A percentile compares a stretch with the other conserved stretches of the same genome.
These are phyloP conservation scores for Entelurus aequoreus DNA, from an alignment of 2,113 vertebrate species.

Conservation along the genomic window DNA sequence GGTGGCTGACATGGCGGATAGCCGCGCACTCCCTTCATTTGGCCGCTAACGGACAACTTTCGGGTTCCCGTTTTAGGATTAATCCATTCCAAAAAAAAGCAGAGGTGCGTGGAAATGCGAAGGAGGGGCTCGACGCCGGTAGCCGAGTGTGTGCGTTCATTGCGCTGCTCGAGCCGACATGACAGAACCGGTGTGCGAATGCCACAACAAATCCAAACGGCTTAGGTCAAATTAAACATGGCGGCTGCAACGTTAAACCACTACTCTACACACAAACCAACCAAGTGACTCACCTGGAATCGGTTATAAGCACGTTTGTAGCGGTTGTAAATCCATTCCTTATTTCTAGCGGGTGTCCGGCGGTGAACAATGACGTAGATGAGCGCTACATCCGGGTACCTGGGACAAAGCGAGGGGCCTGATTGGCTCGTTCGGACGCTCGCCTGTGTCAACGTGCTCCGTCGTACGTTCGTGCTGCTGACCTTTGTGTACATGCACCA, in stretches of 20 bases:
- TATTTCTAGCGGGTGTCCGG: slow-evolving; percentile 76
- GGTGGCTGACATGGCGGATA: slow-evolving; percentile 15
- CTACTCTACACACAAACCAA: slow-evolving; percentile 1
- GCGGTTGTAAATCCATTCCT: slow-evolving; percentile 73
- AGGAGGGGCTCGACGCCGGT: slow-evolving; percentile 69
- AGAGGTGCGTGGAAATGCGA: not conserved
- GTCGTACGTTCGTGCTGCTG: slow-evolving; percentile 40
- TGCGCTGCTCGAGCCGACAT: slow-evolving; percentile 62
- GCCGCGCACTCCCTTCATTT: not conserved
- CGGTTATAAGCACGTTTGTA: slow-evolving; percentile 64
- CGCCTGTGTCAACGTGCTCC: slow-evolving; percentile 40
- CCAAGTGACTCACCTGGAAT: slow-evolving; percentile 60
- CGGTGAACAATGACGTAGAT: slow-evolving; percentile 83
- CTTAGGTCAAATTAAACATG: not conserved
- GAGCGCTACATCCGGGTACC: slow-evolving; percentile 78
- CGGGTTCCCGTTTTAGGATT: not conserved
- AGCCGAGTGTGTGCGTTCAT: slow-evolving; percentile 23
- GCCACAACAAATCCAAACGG: slow-evolving; percentile 21
- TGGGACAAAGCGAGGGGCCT: slow-evolving; percentile 42
- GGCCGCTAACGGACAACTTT: rapidly evolving
- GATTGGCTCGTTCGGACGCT: slow-evolving; percentile 37
- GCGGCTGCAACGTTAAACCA: not conserved
- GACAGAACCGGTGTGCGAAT: slow-evolving; percentile 64
- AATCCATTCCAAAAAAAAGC: not conserved
- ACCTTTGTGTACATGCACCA: slow-evolving; percentile 47